phyloP scores from a whole-genome alignment of 2,888 invertebrate species.

The Tetropium fuscum region DNA sequence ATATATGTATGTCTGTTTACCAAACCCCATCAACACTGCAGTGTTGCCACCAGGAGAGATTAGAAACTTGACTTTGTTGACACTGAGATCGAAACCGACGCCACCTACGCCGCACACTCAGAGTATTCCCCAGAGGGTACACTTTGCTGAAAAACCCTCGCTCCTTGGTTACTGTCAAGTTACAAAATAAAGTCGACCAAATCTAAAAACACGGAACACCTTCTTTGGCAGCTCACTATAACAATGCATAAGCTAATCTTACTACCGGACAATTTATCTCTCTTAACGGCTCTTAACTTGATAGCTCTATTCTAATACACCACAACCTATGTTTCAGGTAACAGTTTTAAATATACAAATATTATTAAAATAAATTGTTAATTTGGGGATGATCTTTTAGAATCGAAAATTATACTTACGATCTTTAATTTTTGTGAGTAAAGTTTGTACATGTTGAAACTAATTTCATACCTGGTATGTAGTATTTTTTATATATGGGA shows the following conservation, averaged over 20 bases:
- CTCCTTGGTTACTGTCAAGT: slow-evolving; percentile 24
- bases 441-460: too few relatives aligned
- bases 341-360: too few relatives aligned
- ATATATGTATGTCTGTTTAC: slow-evolving; percentile 40
- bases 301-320: too few relatives aligned
- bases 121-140: slow-evolving; percentile 32
- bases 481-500: too few relatives aligned
- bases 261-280: not conserved
- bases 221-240: slow-evolving; percentile 39
- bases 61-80: slow-evolving; percentile 39
- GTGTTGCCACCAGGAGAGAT: slow-evolving; percentile 62
- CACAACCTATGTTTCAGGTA: too few relatives aligned
- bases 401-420: too few relatives aligned
- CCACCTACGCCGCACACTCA: slow-evolving; percentile 51
- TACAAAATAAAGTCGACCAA: slow-evolving; percentile 8
- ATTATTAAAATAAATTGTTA: not conserved
- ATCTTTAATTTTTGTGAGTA: too few relatives aligned
- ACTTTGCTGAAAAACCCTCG: slow-evolving; percentile 13
- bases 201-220: slow-evolving; percentile 37
- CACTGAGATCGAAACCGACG: slow-evolving; percentile 37
- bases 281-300: too few relatives aligned
- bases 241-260: not conserved
- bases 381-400: too few relatives aligned
- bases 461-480: too few relatives aligned
- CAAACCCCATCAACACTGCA: slow-evolving; percentile 43